Evolutionary conservation across 2,888 invertebrate species (phyloP), one percentile per base, ranked within the genome.

Genomic region (Prionchulus punctatus): DNA sequence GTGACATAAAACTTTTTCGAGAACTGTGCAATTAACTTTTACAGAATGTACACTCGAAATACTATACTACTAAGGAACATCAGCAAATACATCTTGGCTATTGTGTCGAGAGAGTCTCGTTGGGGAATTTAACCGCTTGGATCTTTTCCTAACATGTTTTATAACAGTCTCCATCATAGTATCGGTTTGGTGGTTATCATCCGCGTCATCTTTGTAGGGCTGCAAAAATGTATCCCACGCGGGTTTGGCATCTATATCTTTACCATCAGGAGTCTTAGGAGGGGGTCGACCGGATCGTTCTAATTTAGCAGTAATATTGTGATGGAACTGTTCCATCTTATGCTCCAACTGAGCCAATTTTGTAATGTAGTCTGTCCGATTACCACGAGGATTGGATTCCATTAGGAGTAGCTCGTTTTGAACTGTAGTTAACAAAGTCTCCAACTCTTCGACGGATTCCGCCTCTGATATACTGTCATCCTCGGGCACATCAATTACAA

Each of bases 291-390:
- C 36, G 7, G 36, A 36, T 36, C 18, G 7, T 36, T 36, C 18
- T 25, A 53, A 28, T 43, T 45, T 30, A 26, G 31, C n/a, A 4
- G 52, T 50, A 43, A 60, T 60, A 21, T 50, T 52, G 2, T 49
- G 49, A 45, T 62, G 62, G 45, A 62, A 60, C 25, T 43, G 43
- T 45, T 62, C 59, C 62, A 62, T 62, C 31, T 59, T 49, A 2
- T 15, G 47, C 54, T 62, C 62, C 30, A 62, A 53, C 25, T 58
- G 57, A 1, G 45, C 55, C 56, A 62, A 56, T 45, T 58, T 58
- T 30, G 43, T 25, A 27, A 62, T 51, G 53, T 62, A 59, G 21
- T 59, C 59, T 27, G 21, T 23, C 21, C 58, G 56, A 18, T 30
- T 42, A n/a, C n/a, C 1, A 18, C 57, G 56, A 1, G 62, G 62